Conservation (phyloP, 1,140 invertebrate species). For the Drosophila persimilis region DNA sequence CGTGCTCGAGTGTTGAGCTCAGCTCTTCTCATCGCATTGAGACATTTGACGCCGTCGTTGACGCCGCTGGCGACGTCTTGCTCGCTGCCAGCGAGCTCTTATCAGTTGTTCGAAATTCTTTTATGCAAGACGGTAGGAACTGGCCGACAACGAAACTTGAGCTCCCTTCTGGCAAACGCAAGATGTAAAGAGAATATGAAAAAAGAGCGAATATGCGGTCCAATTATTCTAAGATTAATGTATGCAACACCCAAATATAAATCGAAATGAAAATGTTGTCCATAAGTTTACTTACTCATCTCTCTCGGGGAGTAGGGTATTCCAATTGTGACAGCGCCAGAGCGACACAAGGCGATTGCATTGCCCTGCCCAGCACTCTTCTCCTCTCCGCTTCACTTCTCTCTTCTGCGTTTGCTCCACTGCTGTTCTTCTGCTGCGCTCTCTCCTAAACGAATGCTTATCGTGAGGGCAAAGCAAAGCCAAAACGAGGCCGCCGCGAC, state of each 20-base stretch:
- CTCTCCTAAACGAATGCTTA: conserved; percentile 51
- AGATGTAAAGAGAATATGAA: background rate
- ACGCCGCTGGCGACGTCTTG: conserved; percentile 3
- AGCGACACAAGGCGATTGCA: too few relatives aligned
- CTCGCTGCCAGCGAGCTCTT: conserved; percentile 35
- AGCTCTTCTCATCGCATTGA: conserved; percentile 58
- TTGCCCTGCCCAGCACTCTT: conserved; percentile 19
- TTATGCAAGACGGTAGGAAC: conserved; percentile 9
- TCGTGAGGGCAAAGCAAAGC: conserved; percentile 69
- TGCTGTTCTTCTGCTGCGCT: conserved; percentile 12
- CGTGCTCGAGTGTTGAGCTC: conserved; percentile 53
- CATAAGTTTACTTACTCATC: too few relatives aligned
- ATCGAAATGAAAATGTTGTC: too few relatives aligned
- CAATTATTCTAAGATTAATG: conserved; percentile 14
- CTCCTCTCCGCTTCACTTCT: conserved; percentile 3
- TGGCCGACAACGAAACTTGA: background rate
- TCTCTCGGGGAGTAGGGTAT: too few relatives aligned
- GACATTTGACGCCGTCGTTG: conserved; percentile 69
- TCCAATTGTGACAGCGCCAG: conserved; percentile 24
- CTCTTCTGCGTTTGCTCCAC: conserved; percentile 17
- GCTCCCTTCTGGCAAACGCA: conserved; percentile 2
- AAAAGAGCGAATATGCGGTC: conserved; percentile 30
- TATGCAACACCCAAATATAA: too few relatives aligned
- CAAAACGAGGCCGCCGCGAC: conserved; percentile 67
- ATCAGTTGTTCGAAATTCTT: conserved; percentile 64